Conservation (phyloP, 2,797 vertebrate genomes). For the Scolopax rusticola region DNA sequence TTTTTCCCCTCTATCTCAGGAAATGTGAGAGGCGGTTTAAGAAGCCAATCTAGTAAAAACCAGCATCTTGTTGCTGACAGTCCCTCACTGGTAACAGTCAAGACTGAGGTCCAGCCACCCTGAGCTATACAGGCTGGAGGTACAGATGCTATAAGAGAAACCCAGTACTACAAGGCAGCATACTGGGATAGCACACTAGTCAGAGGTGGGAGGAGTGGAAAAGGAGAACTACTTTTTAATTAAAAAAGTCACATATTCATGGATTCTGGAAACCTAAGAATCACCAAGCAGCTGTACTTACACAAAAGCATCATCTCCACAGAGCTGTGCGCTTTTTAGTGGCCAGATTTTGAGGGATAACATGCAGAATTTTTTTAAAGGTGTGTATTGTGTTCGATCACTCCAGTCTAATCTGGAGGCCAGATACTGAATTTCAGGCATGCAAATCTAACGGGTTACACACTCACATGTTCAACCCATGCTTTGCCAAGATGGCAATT, state of each 20-base stretch:
- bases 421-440: fast-evolving
- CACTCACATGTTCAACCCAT: too few species aligned
- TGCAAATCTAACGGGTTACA: background rate
- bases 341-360: background rate
- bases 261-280: background rate
- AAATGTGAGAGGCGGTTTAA: background rate
- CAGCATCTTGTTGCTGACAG: background rate
- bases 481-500: background rate
- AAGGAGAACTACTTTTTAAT: background rate
- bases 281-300: background rate
- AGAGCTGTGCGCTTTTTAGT: background rate
- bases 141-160: background rate
- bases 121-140: background rate
- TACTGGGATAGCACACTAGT: background rate
- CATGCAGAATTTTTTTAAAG: background rate
- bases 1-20: background rate
- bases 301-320: background rate
- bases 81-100: background rate
- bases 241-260: background rate
- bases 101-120: background rate
- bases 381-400: background rate
- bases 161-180: background rate
- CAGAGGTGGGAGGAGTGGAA: background rate
- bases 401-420: background rate
- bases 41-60: background rate